These are phyloP conservation scores for Morpho achilles DNA, from an alignment of 2,888 invertebrate genomes.

Conservation along the genomic window DNA sequence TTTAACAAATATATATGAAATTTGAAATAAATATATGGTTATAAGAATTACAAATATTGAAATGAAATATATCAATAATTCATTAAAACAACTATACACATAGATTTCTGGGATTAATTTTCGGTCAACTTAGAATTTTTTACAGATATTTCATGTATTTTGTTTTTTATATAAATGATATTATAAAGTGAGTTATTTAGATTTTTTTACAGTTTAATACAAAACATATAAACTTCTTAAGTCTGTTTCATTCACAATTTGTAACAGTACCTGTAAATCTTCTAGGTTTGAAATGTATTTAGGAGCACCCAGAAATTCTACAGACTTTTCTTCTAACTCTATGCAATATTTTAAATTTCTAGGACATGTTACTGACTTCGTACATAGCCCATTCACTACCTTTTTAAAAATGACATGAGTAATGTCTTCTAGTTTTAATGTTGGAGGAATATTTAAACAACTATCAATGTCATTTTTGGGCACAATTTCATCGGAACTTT, in stretches of 20 bases:
- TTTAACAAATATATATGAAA: slow-evolving; percentile 3
- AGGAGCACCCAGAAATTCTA: slow-evolving; percentile 72
- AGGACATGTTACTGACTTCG: slow-evolving; percentile 62
- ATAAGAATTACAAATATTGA: slow-evolving; percentile 20
- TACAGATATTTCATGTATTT: too few relatives aligned
- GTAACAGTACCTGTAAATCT: slow-evolving; percentile 68
- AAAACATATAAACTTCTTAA: slow-evolving; percentile 63
- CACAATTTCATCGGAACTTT: slow-evolving; percentile 11
- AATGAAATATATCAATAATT: slow-evolving; percentile 20
- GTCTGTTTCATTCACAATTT: slow-evolving; percentile 72
- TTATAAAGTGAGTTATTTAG: not conserved
- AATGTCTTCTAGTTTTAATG: slow-evolving; percentile 34
- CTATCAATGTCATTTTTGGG: slow-evolving; percentile 18
- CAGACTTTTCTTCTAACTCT: slow-evolving; percentile 59
- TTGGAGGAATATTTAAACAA: slow-evolving; percentile 27
- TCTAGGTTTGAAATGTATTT: slow-evolving; percentile 64
- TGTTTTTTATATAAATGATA: too few relatives aligned
- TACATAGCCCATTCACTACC: slow-evolving; percentile 50
- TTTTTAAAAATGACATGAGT: slow-evolving; percentile 67
- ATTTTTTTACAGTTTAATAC: slow-evolving; percentile 37
- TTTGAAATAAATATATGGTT: slow-evolving; percentile 2
- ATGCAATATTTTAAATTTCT: slow-evolving; percentile 67
- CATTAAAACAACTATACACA: slow-evolving; percentile 4
- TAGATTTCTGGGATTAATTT: too few relatives aligned
- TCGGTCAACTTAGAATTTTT: too few relatives aligned